Evolutionary conservation across 2,113 vertebrate genomes (phyloP).

Genomic region (Machaerirhynchus nigripectus): DNA sequence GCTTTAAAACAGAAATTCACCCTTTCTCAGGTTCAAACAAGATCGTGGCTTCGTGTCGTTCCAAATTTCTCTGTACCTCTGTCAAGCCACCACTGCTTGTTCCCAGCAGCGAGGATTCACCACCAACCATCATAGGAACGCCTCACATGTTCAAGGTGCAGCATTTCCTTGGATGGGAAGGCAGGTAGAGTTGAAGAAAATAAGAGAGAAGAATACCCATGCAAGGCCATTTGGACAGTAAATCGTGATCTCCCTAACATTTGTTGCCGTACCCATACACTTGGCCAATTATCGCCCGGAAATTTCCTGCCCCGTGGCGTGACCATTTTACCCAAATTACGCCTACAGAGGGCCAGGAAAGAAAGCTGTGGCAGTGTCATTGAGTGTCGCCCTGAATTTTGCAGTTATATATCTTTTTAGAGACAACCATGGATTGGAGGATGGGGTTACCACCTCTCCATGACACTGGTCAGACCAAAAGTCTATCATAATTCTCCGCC

Average conservation of each 20-base stretch:
- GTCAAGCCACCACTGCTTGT: not conserved
- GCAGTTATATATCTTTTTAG: too few relatives aligned
- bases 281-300: not conserved
- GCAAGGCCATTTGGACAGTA: not conserved
- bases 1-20: constrained; percentile 16
- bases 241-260: rapidly evolving
- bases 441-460: too few relatives aligned
- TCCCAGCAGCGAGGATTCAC: not conserved
- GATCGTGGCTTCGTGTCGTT: not conserved
- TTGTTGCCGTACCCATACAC: not conserved
- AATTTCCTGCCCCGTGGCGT: not conserved
- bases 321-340: not conserved
- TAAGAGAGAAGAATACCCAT: not conserved
- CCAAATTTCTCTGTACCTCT: not conserved
- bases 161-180: not conserved
- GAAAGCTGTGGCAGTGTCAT: not conserved
- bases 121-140: rapidly evolving
- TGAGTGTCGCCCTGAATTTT: too few relatives aligned
- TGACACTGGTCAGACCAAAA: too few relatives aligned
- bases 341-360: not conserved
- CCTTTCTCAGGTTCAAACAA: constrained; percentile 16
- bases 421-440: too few relatives aligned
- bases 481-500: too few relatives aligned
- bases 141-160: rapidly evolving
- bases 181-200: not conserved